A percentile compares a stretch with the other conserved stretches of the same genome.
These are phyloP conservation scores for Nomada fabriciana DNA, from an alignment of 2,888 invertebrate species.

Conservation along the genomic window DNA sequence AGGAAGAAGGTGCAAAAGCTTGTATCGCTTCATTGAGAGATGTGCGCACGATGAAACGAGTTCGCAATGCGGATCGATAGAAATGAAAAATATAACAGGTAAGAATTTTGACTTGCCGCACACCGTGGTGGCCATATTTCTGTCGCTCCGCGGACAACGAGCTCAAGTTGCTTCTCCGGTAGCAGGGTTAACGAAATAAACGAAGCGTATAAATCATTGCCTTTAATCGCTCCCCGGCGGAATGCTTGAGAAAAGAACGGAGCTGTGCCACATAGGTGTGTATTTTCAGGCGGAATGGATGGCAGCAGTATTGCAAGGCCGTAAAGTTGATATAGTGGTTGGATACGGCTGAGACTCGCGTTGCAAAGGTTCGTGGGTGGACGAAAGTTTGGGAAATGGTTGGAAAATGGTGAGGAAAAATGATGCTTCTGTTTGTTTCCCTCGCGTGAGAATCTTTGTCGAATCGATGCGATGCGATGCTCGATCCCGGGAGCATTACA, in stretches of 20 bases:
- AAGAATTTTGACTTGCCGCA: not conserved
- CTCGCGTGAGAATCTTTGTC: too few species aligned
- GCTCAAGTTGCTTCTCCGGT: conserved; percentile 15
- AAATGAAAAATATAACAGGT: not conserved
- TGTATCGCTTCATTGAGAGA: not conserved
- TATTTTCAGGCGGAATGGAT: conserved; percentile 48
- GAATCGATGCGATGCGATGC: not conserved
- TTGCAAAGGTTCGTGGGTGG: conserved; percentile 30
- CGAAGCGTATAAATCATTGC: conserved; percentile 62
- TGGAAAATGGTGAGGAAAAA: conserved; percentile 43
- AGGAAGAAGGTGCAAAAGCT: not conserved
- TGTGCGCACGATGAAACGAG: not conserved
- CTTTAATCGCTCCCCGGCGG: conserved; percentile 60
- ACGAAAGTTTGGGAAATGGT: conserved; percentile 50
- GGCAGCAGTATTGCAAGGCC: conserved; percentile 51
- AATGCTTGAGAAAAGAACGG: conserved; percentile 32
- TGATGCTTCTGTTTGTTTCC: conserved; percentile 33
- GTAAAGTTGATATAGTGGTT: conserved; percentile 62
- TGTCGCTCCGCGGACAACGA: conserved; percentile 35
- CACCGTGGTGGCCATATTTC: conserved; percentile 31
- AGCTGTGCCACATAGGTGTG: conserved; percentile 18
- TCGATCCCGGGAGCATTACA: not conserved
- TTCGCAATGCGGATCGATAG: not conserved
- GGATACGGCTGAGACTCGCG: conserved; percentile 21
- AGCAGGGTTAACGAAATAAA: conserved; percentile 47